Conservation (phyloP, 2,888 invertebrate species). For the Meliscaeva auricollis region DNA sequence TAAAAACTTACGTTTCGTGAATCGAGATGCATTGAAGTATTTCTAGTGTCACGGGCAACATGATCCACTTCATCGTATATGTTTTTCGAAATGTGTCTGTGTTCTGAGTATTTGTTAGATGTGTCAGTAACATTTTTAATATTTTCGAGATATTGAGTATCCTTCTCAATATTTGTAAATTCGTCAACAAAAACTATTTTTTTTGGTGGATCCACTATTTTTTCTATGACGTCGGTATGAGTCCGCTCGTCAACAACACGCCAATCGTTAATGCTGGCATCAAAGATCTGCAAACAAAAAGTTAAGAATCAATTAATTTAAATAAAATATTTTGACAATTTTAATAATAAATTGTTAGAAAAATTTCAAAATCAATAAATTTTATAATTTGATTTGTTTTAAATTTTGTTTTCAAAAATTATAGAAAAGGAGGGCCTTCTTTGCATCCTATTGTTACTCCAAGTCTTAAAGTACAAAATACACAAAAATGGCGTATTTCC, state of each 20-base stretch:
- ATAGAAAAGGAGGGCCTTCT: too few species aligned
- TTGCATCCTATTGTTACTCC: too few species aligned
- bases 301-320: too few species aligned
- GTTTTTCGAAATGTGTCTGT: slow-evolving; percentile 81
- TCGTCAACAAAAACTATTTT: slow-evolving; percentile 83
- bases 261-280: slow-evolving; percentile 84
- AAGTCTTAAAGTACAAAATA: too few species aligned
- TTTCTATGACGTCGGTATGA: slow-evolving; percentile 84
- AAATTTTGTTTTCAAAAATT: too few species aligned
- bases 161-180: slow-evolving; percentile 84
- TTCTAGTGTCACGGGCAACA: slow-evolving; percentile 78
- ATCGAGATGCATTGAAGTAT: slow-evolving; percentile 79
- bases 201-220: slow-evolving; percentile 83
- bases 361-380: too few species aligned
- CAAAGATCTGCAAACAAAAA: slow-evolving; percentile 81
- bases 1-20: slow-evolving; percentile 80
- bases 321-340: background rate
- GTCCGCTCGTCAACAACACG: slow-evolving; percentile 84
- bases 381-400: too few species aligned
- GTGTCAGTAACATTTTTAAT: slow-evolving; percentile 81
- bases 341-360: background rate
- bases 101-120: slow-evolving; percentile 81
- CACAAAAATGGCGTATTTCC: too few species aligned
- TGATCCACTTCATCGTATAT: slow-evolving; percentile 83
- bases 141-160: slow-evolving; percentile 81